These are phyloP conservation scores for Phasia obesa DNA, from an alignment of 2,888 invertebrate genomes.

Conservation along the genomic window DNA sequence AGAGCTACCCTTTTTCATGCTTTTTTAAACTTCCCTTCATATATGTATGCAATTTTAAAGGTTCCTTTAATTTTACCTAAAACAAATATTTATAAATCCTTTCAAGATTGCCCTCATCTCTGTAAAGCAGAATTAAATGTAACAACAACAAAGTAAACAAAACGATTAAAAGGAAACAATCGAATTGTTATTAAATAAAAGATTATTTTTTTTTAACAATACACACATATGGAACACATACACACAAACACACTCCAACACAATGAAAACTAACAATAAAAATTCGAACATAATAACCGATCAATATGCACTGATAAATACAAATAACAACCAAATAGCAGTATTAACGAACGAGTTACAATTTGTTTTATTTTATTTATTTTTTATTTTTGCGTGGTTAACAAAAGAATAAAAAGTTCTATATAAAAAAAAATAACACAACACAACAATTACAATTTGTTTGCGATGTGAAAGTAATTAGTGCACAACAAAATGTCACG, in stretches of 20 bases:
- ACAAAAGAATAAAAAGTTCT: slow-evolving; percentile 37
- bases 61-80: no score
- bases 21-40: no score
- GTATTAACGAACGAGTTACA: slow-evolving; percentile 52
- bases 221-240: background rate
- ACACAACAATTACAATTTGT: slow-evolving; percentile 60
- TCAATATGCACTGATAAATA: slow-evolving; percentile 62
- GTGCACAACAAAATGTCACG: slow-evolving; percentile 72
- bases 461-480: slow-evolving; percentile 63
- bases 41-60: no score
- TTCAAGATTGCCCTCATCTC: background rate
- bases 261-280: slow-evolving; percentile 30
- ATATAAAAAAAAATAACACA: slow-evolving; percentile 7
- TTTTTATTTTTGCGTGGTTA: slow-evolving; percentile 34
- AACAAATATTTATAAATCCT: background rate
- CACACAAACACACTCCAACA: background rate
- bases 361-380: slow-evolving; percentile 47
- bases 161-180: slow-evolving; percentile 38
- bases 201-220: slow-evolving; percentile 50
- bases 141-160: slow-evolving; percentile 1
- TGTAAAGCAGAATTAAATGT: background rate
- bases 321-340: slow-evolving; percentile 34
- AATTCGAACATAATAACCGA: slow-evolving; percentile 43
- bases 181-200: slow-evolving; percentile 52
- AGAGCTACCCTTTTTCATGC: no score